Evolutionary conservation across 2,888 invertebrate genomes (phyloP).

Genomic region (Hylaea fasciaria): DNA sequence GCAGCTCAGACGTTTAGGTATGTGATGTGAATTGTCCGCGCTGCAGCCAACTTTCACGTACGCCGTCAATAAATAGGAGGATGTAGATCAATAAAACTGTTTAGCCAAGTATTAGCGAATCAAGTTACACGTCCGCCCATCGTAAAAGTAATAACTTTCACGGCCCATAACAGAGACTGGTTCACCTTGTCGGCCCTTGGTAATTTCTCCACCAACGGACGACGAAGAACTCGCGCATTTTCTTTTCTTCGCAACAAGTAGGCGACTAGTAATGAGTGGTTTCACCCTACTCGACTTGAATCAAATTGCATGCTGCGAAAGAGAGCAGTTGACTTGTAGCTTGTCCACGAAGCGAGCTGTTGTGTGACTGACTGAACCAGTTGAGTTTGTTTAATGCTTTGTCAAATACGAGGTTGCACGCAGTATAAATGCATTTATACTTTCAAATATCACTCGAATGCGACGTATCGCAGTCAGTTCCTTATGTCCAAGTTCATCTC

Average conservation of each 20-base stretch:
- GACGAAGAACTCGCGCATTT: slow-evolving; percentile 69
- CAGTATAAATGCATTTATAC: slow-evolving; percentile 50
- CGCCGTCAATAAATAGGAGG: slow-evolving; percentile 8
- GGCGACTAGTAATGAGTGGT: slow-evolving; percentile 74
- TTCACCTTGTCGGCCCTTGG: slow-evolving; percentile 69
- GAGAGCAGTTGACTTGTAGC: slow-evolving; percentile 60
- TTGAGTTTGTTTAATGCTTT: slow-evolving; percentile 53
- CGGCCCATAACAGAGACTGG: slow-evolving; percentile 67
- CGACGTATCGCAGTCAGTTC: slow-evolving; percentile 38
- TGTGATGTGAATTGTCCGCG: slow-evolving; percentile 18
- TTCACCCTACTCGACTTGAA: slow-evolving; percentile 70
- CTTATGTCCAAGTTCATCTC: slow-evolving; percentile 46
- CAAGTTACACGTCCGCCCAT: slow-evolving; percentile 39
- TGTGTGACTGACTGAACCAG: slow-evolving; percentile 51
- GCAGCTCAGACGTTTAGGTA: slow-evolving; percentile 26
- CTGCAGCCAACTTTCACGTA: slow-evolving; percentile 36
- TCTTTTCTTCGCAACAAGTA: slow-evolving; percentile 78
- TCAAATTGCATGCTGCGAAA: slow-evolving; percentile 65
- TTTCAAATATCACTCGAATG: slow-evolving; percentile 46
- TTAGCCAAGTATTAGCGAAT: slow-evolving; percentile 45
- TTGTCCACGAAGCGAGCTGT: slow-evolving; percentile 45
- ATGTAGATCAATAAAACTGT: slow-evolving; percentile 35
- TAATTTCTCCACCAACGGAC: slow-evolving; percentile 73
- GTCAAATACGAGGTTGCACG: slow-evolving; percentile 50
- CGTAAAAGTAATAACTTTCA: slow-evolving; percentile 74